Percentiles rank a stretch among this genome's conserved stretches.
phyloP scores from a whole-genome alignment of 2,797 vertebrate species.

The Malurus leucopterus region DNA sequence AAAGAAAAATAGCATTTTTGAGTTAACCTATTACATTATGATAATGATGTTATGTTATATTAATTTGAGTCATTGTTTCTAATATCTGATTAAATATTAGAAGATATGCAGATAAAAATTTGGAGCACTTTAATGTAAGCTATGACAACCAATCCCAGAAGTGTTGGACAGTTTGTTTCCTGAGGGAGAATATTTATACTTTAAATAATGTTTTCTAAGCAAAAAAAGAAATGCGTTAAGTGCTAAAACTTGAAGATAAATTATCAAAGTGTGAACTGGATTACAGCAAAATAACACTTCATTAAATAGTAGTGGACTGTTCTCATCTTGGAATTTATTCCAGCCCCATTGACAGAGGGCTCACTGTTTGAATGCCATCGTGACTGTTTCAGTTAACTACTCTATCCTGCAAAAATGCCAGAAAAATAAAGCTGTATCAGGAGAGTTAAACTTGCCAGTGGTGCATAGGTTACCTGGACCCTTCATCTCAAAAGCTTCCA shows the following conservation, averaged over 20 bases:
- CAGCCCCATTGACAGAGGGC: not conserved
- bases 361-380: slow-evolving; percentile 17
- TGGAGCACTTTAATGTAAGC: not conserved
- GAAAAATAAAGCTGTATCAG: not conserved
- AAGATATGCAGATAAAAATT: not conserved
- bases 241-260: not conserved
- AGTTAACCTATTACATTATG: not conserved
- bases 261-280: not conserved
- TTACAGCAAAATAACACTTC: not conserved
- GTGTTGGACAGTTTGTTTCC: not conserved
- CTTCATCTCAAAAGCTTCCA: slow-evolving; percentile 29
- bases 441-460: slow-evolving; percentile 3
- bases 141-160: not conserved
- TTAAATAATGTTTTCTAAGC: not conserved
- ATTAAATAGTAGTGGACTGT: not conserved
- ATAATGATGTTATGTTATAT: not conserved
- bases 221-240: not conserved
- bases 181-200: not conserved
- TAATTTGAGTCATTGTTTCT: not conserved
- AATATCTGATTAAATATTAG: no score
- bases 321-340: slow-evolving; percentile 3
- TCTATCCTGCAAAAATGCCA: not conserved
- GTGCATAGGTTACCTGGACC: not conserved
- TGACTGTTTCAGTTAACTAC: not conserved
- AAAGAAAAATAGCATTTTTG: not conserved